Evolutionary conservation across 2,797 vertebrate genomes (phyloP), one percentile per base, ranked within the genome.

Genomic region (Botia kubotai): DNA sequence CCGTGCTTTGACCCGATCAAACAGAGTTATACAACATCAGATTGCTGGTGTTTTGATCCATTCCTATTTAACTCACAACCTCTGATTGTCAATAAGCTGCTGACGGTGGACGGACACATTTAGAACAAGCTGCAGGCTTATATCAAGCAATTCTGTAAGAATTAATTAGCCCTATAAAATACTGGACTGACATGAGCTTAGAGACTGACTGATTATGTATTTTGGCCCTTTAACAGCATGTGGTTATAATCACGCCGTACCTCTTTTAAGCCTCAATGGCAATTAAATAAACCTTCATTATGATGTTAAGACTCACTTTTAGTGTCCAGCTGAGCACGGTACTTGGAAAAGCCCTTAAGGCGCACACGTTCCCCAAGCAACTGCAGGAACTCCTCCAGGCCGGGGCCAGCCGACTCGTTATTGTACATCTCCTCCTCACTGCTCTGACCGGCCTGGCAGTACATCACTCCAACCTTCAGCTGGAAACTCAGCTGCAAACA

Each of bases 401-500:
- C 97, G 0, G 96, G 95, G 60, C 97, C 96, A 0, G 98, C 96
- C 0, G 96, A 91, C 83, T 99, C 98, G 19, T 99, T 99, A 87
- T 99, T 99, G 90, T 99, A 99, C 97, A 99, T 99, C 89, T 99
- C 98, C 82, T 99, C 98, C 88, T 99, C 98, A 0, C 96, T 97
- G 93, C 97, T 98, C 91, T 99, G 98, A 74, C 96, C 97, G 0
- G 96, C 94, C 93, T 96, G 96, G 91, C 98, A 99, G 92, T 99
- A 99, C 98, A 99, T 99, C 91, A 99, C 95, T 85, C 98, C 98
- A 72, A 99, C 98, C 89, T 99, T 99, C 79, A 97, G 92, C 85
- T 99, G 97, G 91, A 98, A 99, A 90, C 96, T 99, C 86, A 99
- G 91, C 98, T 99, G 90, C 16, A 60, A 66, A 43, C 16, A 29